These are phyloP conservation scores for Alcis repandata DNA, from an alignment of 2,888 invertebrate species.

Conservation along the genomic window DNA sequence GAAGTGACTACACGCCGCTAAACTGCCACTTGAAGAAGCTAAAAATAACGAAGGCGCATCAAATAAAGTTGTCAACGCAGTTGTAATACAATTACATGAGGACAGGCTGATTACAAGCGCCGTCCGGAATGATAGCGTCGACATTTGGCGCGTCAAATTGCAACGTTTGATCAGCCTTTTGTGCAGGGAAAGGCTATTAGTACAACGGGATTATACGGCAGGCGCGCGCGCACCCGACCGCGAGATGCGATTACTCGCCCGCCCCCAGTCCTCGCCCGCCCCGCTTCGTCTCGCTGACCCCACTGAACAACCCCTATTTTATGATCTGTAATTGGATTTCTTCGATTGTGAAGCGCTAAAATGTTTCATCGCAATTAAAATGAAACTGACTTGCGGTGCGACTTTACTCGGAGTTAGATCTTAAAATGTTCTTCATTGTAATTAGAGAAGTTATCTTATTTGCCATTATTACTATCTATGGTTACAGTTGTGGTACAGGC, in stretches of 20 bases:
- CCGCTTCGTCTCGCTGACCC: conserved; percentile 41
- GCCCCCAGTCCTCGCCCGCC: conserved; percentile 43
- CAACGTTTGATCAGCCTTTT: conserved; percentile 80
- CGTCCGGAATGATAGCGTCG: conserved; percentile 46
- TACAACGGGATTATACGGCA: conserved; percentile 78
- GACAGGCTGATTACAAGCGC: conserved; percentile 11
- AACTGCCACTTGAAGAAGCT: no score
- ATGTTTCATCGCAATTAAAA: conserved; percentile 40
- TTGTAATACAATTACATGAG: conserved; percentile 11
- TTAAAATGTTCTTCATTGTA: no score
- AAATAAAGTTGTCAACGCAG: background rate
- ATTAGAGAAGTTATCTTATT: no score
- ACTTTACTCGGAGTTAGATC: no score
- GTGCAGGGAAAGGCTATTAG: conserved; percentile 82
- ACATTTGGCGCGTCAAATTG: conserved; percentile 83
- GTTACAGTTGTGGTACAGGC: background rate
- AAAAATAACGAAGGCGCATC: background rate
- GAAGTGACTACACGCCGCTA: no score
- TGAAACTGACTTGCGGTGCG: no score
- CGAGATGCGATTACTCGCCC: conserved; percentile 72
- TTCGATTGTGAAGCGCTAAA: conserved; percentile 52
- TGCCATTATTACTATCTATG: background rate
- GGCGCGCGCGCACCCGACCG: conserved; percentile 78
- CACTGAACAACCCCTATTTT: conserved; percentile 56
- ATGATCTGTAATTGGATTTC: conserved; percentile 71